These are phyloP conservation scores for Anhinga anhinga DNA, from an alignment of 2,113 vertebrate genomes.

Conservation along the genomic window DNA sequence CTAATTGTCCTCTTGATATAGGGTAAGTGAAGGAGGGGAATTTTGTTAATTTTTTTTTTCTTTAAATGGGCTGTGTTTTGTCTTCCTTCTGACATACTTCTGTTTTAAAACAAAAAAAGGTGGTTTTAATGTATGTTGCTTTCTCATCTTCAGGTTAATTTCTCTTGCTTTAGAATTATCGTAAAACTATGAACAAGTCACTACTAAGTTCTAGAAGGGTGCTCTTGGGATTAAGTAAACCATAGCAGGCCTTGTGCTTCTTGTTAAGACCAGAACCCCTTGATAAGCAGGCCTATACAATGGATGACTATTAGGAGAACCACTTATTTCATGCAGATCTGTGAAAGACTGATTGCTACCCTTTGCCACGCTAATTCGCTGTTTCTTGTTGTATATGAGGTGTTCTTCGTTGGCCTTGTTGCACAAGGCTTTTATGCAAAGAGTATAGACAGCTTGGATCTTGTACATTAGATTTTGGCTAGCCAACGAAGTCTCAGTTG, in stretches of 20 bases:
- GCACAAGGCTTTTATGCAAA: not conserved
- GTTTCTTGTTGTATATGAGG: not conserved
- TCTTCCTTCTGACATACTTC: not conserved
- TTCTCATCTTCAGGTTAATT: not conserved
- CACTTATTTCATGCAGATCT: not conserved
- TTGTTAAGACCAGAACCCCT: not conserved
- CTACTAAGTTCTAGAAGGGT: not conserved
- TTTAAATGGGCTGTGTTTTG: not conserved
- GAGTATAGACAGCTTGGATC: not conserved
- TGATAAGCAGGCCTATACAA: not conserved
- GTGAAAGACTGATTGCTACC: not conserved
- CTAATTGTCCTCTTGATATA: constrained; percentile 16
- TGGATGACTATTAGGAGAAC: not conserved
- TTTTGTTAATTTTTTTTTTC: not conserved
- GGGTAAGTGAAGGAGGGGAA: not conserved
- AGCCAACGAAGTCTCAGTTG: not conserved
- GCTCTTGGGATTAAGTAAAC: not conserved
- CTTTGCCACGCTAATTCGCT: not conserved
- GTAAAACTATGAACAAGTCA: not conserved
- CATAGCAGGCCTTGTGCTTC: not conserved
- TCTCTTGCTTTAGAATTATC: not conserved
- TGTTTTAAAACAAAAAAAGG: not conserved
- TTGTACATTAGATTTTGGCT: not conserved
- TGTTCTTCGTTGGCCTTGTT: not conserved
- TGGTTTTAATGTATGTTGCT: not conserved